phyloP scores from a whole-genome alignment of 2,113 vertebrate genomes.

The Dinomys branickii region DNA sequence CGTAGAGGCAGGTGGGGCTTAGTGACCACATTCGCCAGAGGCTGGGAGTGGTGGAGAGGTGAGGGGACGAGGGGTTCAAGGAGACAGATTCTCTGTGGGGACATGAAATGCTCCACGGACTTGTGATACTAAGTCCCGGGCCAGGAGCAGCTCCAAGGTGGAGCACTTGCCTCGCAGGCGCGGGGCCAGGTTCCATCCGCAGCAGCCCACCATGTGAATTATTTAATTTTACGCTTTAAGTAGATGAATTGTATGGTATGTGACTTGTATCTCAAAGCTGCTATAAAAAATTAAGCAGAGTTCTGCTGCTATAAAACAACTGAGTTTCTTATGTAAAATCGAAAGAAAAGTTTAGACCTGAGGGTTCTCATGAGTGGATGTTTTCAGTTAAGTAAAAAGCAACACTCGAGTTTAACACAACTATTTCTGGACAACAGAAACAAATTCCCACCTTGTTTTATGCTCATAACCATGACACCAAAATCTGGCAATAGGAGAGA shows the following conservation, averaged over 20 bases:
- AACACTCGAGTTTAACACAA: background rate
- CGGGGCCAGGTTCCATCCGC: no score
- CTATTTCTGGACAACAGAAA: constrained; percentile 30
- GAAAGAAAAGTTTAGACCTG: background rate
- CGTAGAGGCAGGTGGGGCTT: background rate
- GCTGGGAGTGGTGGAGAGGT: rapidly evolving
- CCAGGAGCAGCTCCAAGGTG: background rate
- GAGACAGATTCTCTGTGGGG: background rate
- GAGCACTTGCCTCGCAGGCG: background rate
- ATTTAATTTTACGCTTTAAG: background rate
- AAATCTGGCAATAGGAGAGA: background rate
- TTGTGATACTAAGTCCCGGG: background rate
- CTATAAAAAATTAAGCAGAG: background rate
- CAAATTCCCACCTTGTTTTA: background rate
- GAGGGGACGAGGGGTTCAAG: background rate
- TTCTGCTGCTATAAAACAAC: background rate
- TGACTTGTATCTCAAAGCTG: background rate
- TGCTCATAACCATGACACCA: background rate
- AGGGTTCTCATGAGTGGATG: background rate
- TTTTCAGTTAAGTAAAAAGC: constrained; percentile 32
- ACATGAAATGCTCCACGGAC: background rate
- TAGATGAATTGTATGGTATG: background rate
- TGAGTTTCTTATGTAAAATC: constrained; percentile 7
- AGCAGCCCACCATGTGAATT: background rate
- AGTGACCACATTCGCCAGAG: background rate